Evolutionary conservation across 2,797 vertebrate genomes (phyloP), one percentile per base, ranked within the genome.

Genomic region (Rallus crepitans): DNA sequence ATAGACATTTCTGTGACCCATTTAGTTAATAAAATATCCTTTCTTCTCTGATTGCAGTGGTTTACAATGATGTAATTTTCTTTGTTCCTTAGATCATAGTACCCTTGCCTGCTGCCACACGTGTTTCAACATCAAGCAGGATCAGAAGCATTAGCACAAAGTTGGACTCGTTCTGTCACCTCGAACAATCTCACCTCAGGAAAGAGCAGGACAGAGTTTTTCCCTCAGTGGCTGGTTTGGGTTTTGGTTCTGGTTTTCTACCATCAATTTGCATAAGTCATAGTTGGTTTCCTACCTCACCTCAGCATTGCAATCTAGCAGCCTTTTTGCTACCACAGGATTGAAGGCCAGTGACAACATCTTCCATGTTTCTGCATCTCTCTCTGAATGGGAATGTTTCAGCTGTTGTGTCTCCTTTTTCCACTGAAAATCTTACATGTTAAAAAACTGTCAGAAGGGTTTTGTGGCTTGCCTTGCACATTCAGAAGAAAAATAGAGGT

Each of bases 41-140:
- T 59, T 60, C 42, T 37, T 60, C 59, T 79, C 30, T 60, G 52
- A 7, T 9, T 12, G 8, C 35, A 25, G 12, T 60, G 33, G 8
- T 15, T 60, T 23, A 55, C 7, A 9, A 20, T 13, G 31, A 60
- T 4, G 4, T 14, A 18, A 42, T 69, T 66, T 63, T 24, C 56
- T 52, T 72, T 8, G 42, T 70, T 42, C 1, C 33, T 28, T 39
- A 60, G 10, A 25, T 12, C 9, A 7, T 0, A 0, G 18, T 47
- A 52, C 23, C 53, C 48, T 50, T 86, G 48, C 20, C 48, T 56
- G 39, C 55, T 63, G 48, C 33, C 4, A 5, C 23, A 8, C 27
- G 9, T 35, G 11, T 12, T 88, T 66, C 37, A 61, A 12, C 68
- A 59, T 77, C 4, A 42, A 12, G 60, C 12, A 50, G 25, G 12